Evolutionary conservation across 2,113 vertebrate genomes (phyloP).

Genomic region (Sapajus apella): DNA sequence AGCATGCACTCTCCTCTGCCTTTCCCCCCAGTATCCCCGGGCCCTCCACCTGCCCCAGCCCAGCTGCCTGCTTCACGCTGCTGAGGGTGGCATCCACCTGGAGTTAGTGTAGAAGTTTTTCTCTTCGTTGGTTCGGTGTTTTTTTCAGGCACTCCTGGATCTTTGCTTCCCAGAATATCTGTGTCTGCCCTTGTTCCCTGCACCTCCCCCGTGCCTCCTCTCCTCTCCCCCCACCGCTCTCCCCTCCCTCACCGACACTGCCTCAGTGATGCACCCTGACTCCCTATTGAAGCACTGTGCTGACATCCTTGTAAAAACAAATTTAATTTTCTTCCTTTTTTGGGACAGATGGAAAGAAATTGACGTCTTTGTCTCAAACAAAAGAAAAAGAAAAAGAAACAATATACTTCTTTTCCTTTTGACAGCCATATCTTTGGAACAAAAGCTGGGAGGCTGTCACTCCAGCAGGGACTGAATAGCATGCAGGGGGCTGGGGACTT

Average conservation of each 20-base stretch:
- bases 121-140: not conserved
- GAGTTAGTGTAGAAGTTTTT: not conserved
- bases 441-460: constrained; percentile 72
- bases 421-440: constrained; percentile 74
- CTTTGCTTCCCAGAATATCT: not conserved
- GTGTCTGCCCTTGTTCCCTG: not conserved
- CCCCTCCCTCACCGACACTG: not conserved
- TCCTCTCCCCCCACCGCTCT: not conserved
- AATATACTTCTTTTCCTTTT: constrained; percentile 63
- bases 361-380: constrained; percentile 76
- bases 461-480: constrained; percentile 26
- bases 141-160: not conserved
- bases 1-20: not conserved
- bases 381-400: constrained; percentile 44
- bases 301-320: constrained; percentile 81
- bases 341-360: constrained; percentile 74
- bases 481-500: not conserved
- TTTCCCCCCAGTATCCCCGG: not conserved
- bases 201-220: not conserved
- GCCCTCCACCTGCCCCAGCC: not conserved
- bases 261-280: constrained; percentile 32
- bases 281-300: constrained; percentile 61
- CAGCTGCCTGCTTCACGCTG: not conserved
- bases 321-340: constrained; percentile 80
- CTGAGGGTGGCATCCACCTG: not conserved